phyloP scores from a whole-genome alignment of 2,113 vertebrate genomes.

The Hippocampus zosterae region DNA sequence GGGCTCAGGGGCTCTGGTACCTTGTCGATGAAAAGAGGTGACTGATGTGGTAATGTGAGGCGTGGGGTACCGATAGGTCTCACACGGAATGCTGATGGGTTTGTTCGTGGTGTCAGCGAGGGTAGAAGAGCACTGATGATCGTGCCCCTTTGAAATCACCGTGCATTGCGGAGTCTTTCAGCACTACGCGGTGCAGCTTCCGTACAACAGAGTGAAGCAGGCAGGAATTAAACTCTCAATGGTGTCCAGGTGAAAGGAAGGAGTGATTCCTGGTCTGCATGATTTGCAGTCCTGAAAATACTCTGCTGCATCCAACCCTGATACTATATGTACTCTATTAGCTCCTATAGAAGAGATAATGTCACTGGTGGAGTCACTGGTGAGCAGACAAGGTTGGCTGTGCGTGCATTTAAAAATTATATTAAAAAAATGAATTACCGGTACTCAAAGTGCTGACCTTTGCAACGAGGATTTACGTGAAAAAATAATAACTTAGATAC shows the following conservation, averaged over 20 bases:
- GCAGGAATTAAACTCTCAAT: not conserved
- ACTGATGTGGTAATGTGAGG: not conserved
- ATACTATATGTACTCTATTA: not conserved
- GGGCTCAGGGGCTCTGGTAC: not conserved
- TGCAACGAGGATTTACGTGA: not conserved
- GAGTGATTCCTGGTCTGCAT: not conserved
- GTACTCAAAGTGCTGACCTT: not conserved
- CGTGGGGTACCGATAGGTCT: not conserved
- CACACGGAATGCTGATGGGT: not conserved
- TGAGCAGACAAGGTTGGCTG: not conserved
- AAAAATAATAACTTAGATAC: not conserved
- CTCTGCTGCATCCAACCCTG: not conserved
- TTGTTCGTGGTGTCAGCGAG: not conserved
- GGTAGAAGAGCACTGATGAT: not conserved
- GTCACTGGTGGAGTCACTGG: not conserved
- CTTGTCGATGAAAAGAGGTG: not conserved
- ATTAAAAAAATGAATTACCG: too few relatives aligned
- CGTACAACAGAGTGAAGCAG: not conserved
- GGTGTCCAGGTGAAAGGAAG: not conserved
- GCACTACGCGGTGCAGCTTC: not conserved
- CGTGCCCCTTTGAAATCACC: not conserved
- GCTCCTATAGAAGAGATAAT: not conserved
- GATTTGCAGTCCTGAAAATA: too few relatives aligned
- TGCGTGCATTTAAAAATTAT: not conserved
- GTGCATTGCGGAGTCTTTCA: not conserved